phyloP scores from a whole-genome alignment of 2,113 vertebrate species.

The Peromyscus polionotus region DNA sequence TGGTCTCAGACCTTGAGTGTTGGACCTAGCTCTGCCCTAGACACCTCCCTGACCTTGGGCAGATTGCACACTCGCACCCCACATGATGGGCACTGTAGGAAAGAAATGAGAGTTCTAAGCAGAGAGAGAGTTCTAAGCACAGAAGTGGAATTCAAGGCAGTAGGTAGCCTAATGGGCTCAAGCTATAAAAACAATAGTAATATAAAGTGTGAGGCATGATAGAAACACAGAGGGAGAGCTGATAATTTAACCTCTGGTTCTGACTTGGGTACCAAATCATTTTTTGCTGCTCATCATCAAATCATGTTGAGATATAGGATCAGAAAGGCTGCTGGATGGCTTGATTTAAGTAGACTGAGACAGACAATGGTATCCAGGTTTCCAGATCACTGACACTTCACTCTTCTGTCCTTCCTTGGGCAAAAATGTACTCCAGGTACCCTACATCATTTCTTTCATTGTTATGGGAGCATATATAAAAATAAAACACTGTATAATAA shows the following conservation, averaged over 20 bases:
- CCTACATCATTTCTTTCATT: not conserved
- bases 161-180: not conserved
- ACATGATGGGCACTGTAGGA: not conserved
- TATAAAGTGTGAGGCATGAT: not conserved
- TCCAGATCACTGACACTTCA: not conserved
- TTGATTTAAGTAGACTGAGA: not conserved
- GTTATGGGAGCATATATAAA: not conserved
- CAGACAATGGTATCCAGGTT: not conserved
- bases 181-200: not conserved
- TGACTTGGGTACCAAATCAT: not conserved
- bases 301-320: not conserved
- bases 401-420: too few relatives aligned
- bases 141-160: too few relatives aligned
- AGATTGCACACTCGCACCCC: not conserved
- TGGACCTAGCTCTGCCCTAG: not conserved
- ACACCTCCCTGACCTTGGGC: rapidly evolving
- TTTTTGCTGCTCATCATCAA: not conserved
- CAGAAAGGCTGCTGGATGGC: not conserved
- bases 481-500: not conserved
- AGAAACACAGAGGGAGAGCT: not conserved
- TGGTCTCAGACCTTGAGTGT: not conserved
- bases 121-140: not conserved
- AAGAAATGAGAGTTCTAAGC: not conserved
- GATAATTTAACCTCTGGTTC: not conserved
- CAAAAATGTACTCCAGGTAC: not conserved